Evolutionary conservation across 2,797 vertebrate species (phyloP).

Genomic region (Rhinophrynus dorsalis): DNA sequence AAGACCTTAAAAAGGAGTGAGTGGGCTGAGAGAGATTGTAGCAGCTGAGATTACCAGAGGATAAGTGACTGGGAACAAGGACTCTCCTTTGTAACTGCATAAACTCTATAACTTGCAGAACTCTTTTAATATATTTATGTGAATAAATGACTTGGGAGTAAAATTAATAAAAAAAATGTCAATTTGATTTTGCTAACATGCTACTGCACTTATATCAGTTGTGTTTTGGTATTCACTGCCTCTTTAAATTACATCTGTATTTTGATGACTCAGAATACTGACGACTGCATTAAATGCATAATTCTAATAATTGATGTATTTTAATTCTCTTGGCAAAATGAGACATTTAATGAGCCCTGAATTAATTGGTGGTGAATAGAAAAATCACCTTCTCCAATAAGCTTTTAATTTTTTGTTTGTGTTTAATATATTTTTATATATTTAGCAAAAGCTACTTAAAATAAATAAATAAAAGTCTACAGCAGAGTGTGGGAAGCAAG

Average conservation of each 20-base stretch:
- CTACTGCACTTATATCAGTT: no score
- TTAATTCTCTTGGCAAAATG: slow-evolving; percentile 8
- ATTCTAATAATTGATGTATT: slow-evolving; percentile 42
- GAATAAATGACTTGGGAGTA: no score
- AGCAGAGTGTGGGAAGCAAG: slow-evolving; percentile 59
- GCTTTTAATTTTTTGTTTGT: slow-evolving; percentile 30
- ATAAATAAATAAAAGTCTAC: slow-evolving; percentile 60
- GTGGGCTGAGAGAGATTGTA: no score
- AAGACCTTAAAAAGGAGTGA: no score
- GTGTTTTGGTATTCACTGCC: background rate
- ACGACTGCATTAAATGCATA: slow-evolving; percentile 48
- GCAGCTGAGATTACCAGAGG: no score
- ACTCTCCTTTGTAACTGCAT: no score
- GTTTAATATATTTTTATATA: slow-evolving; percentile 6
- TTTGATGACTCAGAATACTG: slow-evolving; percentile 8
- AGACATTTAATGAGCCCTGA: slow-evolving; percentile 1
- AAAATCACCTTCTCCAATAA: slow-evolving; percentile 42
- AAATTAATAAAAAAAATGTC: no score
- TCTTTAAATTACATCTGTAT: background rate
- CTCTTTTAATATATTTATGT: no score
- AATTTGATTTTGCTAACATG: no score
- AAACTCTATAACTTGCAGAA: no score
- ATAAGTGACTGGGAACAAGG: no score
- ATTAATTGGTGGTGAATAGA: slow-evolving; percentile 38
- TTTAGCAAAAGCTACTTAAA: slow-evolving; percentile 54